phyloP scores from a whole-genome alignment of 2,113 vertebrate species.

The Corvus hawaiiensis region DNA sequence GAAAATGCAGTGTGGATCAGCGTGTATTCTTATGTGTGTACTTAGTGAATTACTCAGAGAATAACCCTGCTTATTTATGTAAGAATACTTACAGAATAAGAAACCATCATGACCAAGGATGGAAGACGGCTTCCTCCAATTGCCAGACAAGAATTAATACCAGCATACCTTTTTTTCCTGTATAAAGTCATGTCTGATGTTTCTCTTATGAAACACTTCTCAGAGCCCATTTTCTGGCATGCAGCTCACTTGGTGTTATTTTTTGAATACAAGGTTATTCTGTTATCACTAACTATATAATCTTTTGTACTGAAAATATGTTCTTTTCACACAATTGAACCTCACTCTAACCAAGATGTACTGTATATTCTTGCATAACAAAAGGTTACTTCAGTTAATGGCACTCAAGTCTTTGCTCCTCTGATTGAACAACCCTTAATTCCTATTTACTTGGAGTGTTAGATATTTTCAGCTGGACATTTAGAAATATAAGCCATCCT shows the following conservation, averaged over 20 bases:
- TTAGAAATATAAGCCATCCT: neutral
- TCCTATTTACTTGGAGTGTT: neutral
- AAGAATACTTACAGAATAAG: neutral
- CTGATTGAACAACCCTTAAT: neutral
- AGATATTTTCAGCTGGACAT: neutral
- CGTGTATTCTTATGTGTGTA: neutral
- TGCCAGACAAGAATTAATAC: neutral
- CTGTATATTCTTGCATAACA: neutral
- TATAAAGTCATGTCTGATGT: slow-evolving; percentile 25
- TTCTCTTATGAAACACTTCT: slow-evolving; percentile 45
- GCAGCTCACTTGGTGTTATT: neutral
- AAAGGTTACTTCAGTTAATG: neutral
- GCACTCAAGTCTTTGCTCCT: neutral
- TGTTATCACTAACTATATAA: slow-evolving; percentile 46
- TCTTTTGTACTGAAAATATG: slow-evolving; percentile 39
- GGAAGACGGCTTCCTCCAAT: neutral
- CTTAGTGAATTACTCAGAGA: neutral
- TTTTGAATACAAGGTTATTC: slow-evolving; percentile 55
- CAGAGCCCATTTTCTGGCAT: slow-evolving; percentile 33
- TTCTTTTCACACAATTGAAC: neutral
- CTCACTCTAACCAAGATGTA: neutral
- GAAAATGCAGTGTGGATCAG: neutral
- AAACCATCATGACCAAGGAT: neutral
- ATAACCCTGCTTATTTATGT: neutral
- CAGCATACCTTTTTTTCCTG: slow-evolving; percentile 29